Base-by-base conservation (phyloP, 2,113 vertebrate genomes). In the Caranx ignobilis region DNA sequence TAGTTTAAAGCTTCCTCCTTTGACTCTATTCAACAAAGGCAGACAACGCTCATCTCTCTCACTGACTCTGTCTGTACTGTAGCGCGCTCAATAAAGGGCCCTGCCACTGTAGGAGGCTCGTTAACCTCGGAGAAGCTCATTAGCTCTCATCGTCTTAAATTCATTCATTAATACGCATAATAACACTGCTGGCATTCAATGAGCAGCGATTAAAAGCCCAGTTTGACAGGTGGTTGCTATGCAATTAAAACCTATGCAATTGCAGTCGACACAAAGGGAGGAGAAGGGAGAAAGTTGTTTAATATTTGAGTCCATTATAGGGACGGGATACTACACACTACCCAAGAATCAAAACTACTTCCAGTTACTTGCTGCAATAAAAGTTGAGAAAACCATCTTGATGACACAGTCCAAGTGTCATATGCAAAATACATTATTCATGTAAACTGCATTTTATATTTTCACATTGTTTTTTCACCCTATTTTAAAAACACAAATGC, bases 121-220 rank as follows among this genome's bases (percentile, higher is more conserved):
- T 85, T 86, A 85, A 71, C 68, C 84, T 75, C 72, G 75, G 72
- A 84, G 81, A 63, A 34, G 65, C 90, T 91, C 65, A 71, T 93
- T 93, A 93, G 87, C 81, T 75, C 79, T 81, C 81, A 75, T 82
- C 67, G 59, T 80, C 78, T 87, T 89, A 86, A 85, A 91, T 90
- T 71, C 50, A 86, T 86, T 93, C 90, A 92, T 92, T 93, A 94
- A 93, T 92, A 90, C 68, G 74, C 71, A 87, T 86, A 88, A 86
- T 87, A 90, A 91, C 79, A 84, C 87, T 80, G 83, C 86, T 89
- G 89, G 89, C 88, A 57, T 81, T 89, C 77, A 91, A 70, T 83
- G 83, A 80, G 79, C 31, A 55, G 82, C 88, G 91, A 94, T 94
- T 94, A 91, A 94, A 90, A 88, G 83, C 88, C 71, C 52, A 56